Percentiles rank a stretch among this genome's conserved stretches.
These are phyloP conservation scores for Galerucella calmariensis DNA, from an alignment of 2,888 invertebrate species.

Conservation along the genomic window DNA sequence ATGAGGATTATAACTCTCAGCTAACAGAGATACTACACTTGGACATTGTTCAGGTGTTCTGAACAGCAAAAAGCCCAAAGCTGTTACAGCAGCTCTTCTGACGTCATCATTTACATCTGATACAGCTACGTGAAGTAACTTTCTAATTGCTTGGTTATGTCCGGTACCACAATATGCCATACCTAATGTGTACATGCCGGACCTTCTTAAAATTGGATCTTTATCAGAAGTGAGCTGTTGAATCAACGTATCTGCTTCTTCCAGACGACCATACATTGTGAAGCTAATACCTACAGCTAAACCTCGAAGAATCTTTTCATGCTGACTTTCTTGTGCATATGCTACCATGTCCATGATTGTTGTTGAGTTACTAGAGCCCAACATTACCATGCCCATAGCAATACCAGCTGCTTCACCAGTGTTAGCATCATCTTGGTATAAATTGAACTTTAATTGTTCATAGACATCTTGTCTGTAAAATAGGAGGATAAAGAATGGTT, in stretches of 20 bases:
- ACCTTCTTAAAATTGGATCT: conserved; percentile 92
- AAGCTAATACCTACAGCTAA: conserved; percentile 96
- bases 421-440: conserved; percentile 98
- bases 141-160: conserved; percentile 95
- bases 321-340: conserved; percentile 95
- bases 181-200: conserved; percentile 97
- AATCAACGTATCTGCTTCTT: conserved; percentile 95
- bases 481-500: background rate
- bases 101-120: conserved; percentile 99
- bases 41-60: conserved; percentile 97
- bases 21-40: conserved; percentile 94
- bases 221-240: conserved; percentile 91
- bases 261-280: conserved; percentile 96
- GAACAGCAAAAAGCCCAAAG: conserved; percentile 97
- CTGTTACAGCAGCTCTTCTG: conserved; percentile 96
- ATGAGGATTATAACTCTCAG: conserved; percentile 99
- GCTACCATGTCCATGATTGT: conserved; percentile 95
- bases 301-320: conserved; percentile 98
- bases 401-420: conserved; percentile 99
- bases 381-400: conserved; percentile 99
- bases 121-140: conserved; percentile 94
- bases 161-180: conserved; percentile 99
- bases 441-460: conserved; percentile 94
- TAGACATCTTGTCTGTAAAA: conserved; percentile 85
- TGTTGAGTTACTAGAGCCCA: conserved; percentile 90